Base-by-base conservation (phyloP, 2,888 invertebrate genomes). In the Phasia obesa region DNA sequence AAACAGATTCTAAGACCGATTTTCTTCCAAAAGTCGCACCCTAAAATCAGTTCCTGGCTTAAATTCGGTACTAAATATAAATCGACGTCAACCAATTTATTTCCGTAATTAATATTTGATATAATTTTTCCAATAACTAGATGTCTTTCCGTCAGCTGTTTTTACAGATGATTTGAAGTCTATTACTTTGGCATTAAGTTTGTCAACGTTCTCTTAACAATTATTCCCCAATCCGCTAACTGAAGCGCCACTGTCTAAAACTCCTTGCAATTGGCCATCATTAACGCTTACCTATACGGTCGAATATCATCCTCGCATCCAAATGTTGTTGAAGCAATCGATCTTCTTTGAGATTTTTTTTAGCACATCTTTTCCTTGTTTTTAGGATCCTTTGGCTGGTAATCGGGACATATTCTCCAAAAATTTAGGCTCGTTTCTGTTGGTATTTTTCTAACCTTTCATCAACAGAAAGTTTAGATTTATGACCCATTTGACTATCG, bases 31-130 rank as follows among this genome's bases (percentile, higher is more conserved):
- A 49, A 64, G 7, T 64, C 64, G 15, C 21, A 64, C 2, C 69
- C 51, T 17, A 69, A 11, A 2, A 53, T 69, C 2, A 69, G n/a
- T 13, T 51, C 42, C 5, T 69, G 67, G 5, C n/a, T 23, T 13
- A 67, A 35, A 4, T 51, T 67, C 5, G 67, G 67, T 7, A 67
- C 65, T 4, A 67, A n/a, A 44, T 69, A 69, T n/a, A 69, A 38
- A 17, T 25, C n/a, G 0, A 21, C n/a, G 13, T 31, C 51, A 11
- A 27, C 31, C 1, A 3, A 11, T 25, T n/a, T 51, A 15, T 65
- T 35, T 15, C 67, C 65, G 6, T 4, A 49, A 21, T 51, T 17
- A 11, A 67, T 9, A 4, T 21, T 42, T 13, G 38, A n/a, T 4
- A 13, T 13, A 6, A 69, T 44, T 55, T 69, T 69, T 0, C 69